These are phyloP conservation scores for Dinomys branickii DNA, from an alignment of 2,113 vertebrate species.

Conservation along the genomic window DNA sequence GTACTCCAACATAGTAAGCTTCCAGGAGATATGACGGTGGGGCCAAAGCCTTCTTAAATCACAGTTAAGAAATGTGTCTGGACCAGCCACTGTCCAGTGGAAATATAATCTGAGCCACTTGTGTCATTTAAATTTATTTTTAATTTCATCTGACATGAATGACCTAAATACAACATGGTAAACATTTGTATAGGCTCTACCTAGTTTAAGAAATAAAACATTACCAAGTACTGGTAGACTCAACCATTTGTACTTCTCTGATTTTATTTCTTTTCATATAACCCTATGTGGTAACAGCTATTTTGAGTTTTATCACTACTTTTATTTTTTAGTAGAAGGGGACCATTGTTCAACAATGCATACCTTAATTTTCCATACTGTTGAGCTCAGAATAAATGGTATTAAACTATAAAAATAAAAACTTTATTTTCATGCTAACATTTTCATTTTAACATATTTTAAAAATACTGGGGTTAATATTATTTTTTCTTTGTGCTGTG, in stretches of 20 bases:
- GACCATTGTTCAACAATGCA: not conserved
- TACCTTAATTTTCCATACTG: not conserved
- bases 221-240: not conserved
- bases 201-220: constrained; percentile 20
- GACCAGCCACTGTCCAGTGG: not conserved
- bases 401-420: not conserved
- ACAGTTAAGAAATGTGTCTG: not conserved
- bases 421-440: not conserved
- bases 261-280: not conserved
- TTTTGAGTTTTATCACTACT: not conserved
- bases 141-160: not conserved
- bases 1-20: not conserved
- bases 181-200: not conserved
- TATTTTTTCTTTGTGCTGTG: not conserved
- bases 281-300: not conserved
- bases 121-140: not conserved
- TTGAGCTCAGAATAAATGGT: not conserved
- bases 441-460: not conserved
- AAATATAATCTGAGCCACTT: not conserved
- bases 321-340: not conserved
- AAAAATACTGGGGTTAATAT: not conserved
- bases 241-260: not conserved
- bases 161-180: not conserved
- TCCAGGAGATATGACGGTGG: not conserved
- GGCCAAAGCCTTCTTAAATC: not conserved